These are phyloP conservation scores for Cynocephalus volans DNA, from an alignment of 2,113 vertebrate genomes.

Conservation along the genomic window DNA sequence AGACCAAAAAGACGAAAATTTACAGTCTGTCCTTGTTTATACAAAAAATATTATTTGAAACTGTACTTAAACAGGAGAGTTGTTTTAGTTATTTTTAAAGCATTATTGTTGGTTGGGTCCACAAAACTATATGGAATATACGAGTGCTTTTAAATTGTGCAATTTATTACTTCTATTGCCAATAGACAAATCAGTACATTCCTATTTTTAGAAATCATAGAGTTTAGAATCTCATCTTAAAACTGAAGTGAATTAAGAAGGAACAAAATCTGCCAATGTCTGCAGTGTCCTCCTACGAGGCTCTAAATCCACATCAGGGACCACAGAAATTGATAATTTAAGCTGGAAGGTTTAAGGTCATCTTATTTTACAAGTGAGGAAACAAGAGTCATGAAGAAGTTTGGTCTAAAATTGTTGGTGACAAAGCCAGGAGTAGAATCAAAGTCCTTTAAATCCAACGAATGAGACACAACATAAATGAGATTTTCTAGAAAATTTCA, in stretches of 20 bases:
- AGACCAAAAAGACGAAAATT: neutral
- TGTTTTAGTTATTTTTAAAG: conserved; percentile 25
- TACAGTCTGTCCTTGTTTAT: neutral
- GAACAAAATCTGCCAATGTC: neutral
- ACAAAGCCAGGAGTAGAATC: neutral
- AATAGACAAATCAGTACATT: neutral
- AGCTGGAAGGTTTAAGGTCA: neutral
- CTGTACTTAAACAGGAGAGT: neutral
- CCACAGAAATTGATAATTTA: neutral
- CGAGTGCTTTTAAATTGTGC: neutral
- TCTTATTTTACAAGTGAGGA: neutral
- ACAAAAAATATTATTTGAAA: conserved; percentile 7
- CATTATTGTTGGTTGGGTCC: neutral
- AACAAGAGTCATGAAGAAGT: neutral
- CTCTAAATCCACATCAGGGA: neutral
- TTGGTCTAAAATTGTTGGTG: neutral
- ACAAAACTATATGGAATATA: neutral
- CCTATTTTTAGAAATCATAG: neutral
- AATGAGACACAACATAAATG: neutral
- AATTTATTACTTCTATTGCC: neutral
- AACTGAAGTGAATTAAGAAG: neutral
- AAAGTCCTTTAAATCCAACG: neutral
- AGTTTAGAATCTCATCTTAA: conserved; percentile 17
- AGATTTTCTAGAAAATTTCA: neutral
- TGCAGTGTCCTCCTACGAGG: neutral